phyloP scores from a whole-genome alignment of 2,797 vertebrate genomes.

The Pristis pectinata region DNA sequence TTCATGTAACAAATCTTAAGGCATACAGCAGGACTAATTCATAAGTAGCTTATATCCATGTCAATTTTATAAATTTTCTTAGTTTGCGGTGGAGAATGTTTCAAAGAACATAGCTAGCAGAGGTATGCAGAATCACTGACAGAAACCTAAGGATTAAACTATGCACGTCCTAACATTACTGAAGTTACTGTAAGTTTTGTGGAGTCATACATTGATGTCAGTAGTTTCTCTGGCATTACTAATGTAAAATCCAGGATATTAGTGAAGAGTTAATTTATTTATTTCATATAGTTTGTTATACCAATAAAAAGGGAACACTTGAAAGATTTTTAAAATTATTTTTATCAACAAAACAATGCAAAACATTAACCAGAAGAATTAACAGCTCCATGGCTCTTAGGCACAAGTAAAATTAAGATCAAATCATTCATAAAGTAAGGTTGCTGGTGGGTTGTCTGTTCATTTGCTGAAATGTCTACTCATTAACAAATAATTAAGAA shows the following conservation, averaged over 20 bases:
- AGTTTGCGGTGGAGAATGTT: too few relatives aligned
- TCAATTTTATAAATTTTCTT: too few relatives aligned
- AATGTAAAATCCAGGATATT: background rate
- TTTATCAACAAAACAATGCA: background rate
- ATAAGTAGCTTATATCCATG: too few relatives aligned
- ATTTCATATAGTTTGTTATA: background rate
- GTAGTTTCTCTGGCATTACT: too few relatives aligned
- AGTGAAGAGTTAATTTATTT: background rate
- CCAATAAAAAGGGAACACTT: background rate
- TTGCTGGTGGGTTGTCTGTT: background rate
- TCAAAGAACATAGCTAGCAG: too few relatives aligned
- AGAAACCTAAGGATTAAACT: too few relatives aligned
- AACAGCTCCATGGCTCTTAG: background rate
- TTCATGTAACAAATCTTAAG: too few relatives aligned
- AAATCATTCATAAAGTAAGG: background rate
- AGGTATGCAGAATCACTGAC: too few relatives aligned
- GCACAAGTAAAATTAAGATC: background rate
- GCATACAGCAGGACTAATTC: too few relatives aligned
- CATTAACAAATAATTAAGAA: background rate
- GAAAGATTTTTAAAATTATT: background rate
- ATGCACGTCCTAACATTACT: too few relatives aligned
- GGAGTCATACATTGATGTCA: too few relatives aligned
- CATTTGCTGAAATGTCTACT: background rate
- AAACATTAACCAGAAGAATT: background rate
- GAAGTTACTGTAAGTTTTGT: too few relatives aligned